Conservation (phyloP, 2,797 vertebrate species). For the Knipowitschia caucasica region DNA sequence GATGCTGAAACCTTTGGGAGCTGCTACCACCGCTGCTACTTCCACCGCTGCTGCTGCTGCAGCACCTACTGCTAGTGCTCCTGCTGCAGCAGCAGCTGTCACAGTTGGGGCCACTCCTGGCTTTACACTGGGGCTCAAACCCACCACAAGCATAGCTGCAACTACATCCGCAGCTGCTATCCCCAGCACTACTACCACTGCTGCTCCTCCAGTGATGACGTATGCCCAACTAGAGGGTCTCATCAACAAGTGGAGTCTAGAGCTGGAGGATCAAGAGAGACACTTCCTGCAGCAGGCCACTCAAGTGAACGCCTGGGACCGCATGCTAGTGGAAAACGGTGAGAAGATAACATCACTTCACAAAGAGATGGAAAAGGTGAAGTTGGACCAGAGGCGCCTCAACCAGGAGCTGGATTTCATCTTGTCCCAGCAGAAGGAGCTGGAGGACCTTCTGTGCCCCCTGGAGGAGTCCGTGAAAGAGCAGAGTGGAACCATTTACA, state of each 20-base stretch:
- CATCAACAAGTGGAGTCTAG: constrained; percentile 98
- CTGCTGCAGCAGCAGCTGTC: constrained; percentile 39
- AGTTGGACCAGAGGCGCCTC: constrained; percentile 91
- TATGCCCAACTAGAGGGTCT: constrained; percentile 92
- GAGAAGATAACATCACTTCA: constrained; percentile 94
- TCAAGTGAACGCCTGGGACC: constrained; percentile 96
- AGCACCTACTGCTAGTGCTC: constrained; percentile 40
- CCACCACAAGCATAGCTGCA: constrained; percentile 18
- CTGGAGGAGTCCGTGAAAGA: constrained; percentile 95
- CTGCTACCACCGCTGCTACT: constrained; percentile 22
- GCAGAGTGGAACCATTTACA: constrained; percentile 92
- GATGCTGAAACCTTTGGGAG: constrained; percentile 72
- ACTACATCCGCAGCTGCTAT: constrained; percentile 29
- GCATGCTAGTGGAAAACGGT: constrained; percentile 88
- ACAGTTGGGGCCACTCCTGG: constrained; percentile 33
- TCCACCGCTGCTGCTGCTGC: constrained; percentile 25
- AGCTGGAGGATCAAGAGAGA: constrained; percentile 95
- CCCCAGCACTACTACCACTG: constrained; percentile 1
- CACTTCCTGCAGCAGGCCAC: constrained; percentile 96
- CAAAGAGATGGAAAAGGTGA: constrained; percentile 96
- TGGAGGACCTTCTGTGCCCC: constrained; percentile 89
- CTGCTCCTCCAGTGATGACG: constrained; percentile 82
- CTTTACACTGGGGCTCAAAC: constrained; percentile 72
- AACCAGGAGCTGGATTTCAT: constrained; percentile 98
- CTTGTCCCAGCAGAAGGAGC: constrained; percentile 95